phyloP scores from a whole-genome alignment of 2,797 vertebrate genomes.

The Semaprochilodus insignis region DNA sequence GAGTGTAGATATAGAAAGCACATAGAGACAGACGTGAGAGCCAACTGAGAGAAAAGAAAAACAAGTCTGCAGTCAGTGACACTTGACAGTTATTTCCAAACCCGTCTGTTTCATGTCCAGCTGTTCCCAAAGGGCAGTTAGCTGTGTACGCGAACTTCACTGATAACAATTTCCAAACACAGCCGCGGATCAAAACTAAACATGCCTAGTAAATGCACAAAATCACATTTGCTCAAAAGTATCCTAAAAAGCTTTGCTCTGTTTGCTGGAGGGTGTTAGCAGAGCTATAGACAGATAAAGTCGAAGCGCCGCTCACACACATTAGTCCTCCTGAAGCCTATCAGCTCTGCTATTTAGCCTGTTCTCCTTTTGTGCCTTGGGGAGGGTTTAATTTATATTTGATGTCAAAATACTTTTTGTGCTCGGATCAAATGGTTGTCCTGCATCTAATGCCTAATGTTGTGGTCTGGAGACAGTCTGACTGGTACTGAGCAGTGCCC shows the following conservation, averaged over 20 bases:
- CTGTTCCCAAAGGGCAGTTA: slow-evolving; percentile 22
- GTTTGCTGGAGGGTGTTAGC: not conserved
- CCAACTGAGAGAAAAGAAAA: slow-evolving; percentile 26
- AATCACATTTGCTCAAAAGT: slow-evolving; percentile 24
- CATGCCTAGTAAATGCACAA: slow-evolving; percentile 5
- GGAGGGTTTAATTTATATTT: not conserved
- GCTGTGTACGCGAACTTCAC: slow-evolving; percentile 40
- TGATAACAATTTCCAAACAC: slow-evolving; percentile 29
- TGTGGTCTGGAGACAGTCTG: not conserved
- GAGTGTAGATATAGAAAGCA: not conserved
- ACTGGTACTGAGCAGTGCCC: not conserved
- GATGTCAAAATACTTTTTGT: not conserved
- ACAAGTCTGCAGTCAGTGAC: slow-evolving; percentile 9
- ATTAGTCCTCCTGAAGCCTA: not conserved
- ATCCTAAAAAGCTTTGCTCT: not conserved
- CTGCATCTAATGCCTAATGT: too few relatives aligned
- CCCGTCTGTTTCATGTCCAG: slow-evolving; percentile 49
- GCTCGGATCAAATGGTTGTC: not conserved
- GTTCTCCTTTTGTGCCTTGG: not conserved
- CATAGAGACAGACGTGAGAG: not conserved
- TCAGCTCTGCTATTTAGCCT: not conserved
- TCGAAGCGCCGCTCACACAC: not conserved
- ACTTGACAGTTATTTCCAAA: slow-evolving; percentile 32
- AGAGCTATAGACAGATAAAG: not conserved
- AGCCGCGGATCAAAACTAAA: slow-evolving; percentile 27